A percentile compares a stretch with the other conserved stretches of the same genome.
Conservation (phyloP, 2,888 invertebrate species). For the Scaptomyza reducta region DNA sequence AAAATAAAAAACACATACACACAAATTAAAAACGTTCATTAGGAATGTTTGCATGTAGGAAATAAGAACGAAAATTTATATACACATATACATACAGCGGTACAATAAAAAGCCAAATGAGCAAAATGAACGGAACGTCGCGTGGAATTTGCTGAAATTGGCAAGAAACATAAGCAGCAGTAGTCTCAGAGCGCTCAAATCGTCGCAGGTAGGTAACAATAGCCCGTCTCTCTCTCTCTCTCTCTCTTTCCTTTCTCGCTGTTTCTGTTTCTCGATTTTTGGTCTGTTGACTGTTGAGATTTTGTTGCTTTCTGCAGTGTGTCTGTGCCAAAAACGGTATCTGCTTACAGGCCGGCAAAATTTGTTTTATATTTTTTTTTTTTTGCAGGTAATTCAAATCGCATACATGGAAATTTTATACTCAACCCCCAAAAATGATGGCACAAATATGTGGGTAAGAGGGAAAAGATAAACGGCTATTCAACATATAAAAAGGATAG, state of each 20-base stretch:
- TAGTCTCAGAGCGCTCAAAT: slow-evolving; percentile 15
- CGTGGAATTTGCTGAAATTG: slow-evolving; percentile 74
- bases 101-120: slow-evolving; percentile 50
- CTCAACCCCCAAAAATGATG: slow-evolving; percentile 32
- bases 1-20: background rate
- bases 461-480: slow-evolving; percentile 16
- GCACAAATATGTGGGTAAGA: slow-evolving; percentile 56
- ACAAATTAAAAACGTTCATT: slow-evolving; percentile 20
- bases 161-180: slow-evolving; percentile 55
- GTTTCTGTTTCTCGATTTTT: slow-evolving; percentile 3
- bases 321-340: slow-evolving; percentile 68
- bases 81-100: background rate
- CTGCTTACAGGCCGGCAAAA: slow-evolving; percentile 69
- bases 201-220: slow-evolving; percentile 44
- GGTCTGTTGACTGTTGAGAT: slow-evolving; percentile 23
- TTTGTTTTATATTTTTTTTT: slow-evolving; percentile 23
- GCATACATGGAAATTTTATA: slow-evolving; percentile 74
- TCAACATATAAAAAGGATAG: slow-evolving; percentile 32
- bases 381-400: slow-evolving; percentile 69
- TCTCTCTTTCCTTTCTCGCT: slow-evolving; percentile 3
- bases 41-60: slow-evolving; percentile 2
- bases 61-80: slow-evolving; percentile 8
- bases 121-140: slow-evolving; percentile 56
- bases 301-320: slow-evolving; percentile 29
- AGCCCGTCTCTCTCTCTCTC: slow-evolving; percentile 12